Conservation (phyloP, 1,140 invertebrate genomes). For the Lepidurus apus region DNA sequence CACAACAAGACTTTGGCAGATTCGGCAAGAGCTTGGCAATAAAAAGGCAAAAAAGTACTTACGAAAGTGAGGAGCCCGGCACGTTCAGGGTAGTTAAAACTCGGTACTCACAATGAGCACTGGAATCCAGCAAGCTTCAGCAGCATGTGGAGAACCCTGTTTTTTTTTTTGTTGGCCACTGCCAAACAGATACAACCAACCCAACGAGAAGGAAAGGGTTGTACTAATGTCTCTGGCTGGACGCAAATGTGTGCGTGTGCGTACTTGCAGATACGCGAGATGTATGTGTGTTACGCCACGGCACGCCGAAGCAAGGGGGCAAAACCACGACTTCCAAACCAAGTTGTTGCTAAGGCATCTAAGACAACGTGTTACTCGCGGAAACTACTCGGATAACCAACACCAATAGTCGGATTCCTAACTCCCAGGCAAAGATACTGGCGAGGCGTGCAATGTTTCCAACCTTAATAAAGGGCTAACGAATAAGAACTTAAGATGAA, state of each 20-base stretch:
- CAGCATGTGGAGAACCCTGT: not conserved
- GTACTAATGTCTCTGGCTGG: not conserved
- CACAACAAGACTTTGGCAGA: not conserved
- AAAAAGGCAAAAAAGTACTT: not conserved
- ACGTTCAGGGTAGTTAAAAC: no score
- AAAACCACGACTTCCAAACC: not conserved
- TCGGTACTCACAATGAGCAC: not conserved
- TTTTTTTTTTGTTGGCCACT: not conserved
- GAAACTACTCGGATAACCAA: not conserved
- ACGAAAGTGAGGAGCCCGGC: not conserved
- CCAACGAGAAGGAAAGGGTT: not conserved
- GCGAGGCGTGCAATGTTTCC: not conserved
- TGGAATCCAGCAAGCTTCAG: not conserved
- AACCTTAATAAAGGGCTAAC: not conserved
- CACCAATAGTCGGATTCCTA: not conserved
- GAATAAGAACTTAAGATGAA: not conserved
- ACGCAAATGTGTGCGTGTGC: not conserved
- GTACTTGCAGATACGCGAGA: not conserved
- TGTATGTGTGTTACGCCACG: not conserved
- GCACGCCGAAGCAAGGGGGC: not conserved
- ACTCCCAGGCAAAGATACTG: not conserved
- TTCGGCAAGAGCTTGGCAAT: not conserved
- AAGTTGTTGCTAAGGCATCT: not conserved
- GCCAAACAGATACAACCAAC: no score
- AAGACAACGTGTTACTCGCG: not conserved